These are phyloP conservation scores for Watsonalla cultraria DNA, from an alignment of 2,888 invertebrate species.

Conservation along the genomic window DNA sequence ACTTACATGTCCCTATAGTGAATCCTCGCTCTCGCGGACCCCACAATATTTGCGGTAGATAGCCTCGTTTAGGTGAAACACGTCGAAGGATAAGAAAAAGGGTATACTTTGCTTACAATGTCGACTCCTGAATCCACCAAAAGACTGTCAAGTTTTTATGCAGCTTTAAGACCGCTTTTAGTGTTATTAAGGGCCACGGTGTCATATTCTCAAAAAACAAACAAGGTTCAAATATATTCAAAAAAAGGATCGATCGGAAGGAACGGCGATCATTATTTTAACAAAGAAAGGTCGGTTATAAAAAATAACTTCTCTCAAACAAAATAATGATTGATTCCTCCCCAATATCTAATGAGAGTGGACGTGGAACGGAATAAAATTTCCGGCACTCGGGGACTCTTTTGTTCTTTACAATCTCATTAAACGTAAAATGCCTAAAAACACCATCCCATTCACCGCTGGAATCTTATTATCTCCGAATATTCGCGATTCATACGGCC, in stretches of 20 bases:
- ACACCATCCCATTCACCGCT: constrained; percentile 43
- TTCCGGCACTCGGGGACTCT: constrained; percentile 46
- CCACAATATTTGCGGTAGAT: constrained; percentile 30
- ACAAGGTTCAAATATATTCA: neutral
- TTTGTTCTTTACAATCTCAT: constrained; percentile 64
- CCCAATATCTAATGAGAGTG: constrained; percentile 46
- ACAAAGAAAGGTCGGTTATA: constrained; percentile 2
- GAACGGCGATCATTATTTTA: constrained; percentile 2
- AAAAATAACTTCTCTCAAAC: constrained; percentile 13
- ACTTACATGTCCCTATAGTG: constrained; percentile 22
- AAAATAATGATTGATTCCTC: constrained; percentile 47
- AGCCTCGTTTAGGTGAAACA: constrained; percentile 21
- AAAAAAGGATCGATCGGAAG: neutral
- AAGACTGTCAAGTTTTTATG: neutral
- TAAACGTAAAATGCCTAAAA: constrained; percentile 54
- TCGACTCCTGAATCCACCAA: neutral
- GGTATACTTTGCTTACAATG: neutral
- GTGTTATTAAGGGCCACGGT: no score
- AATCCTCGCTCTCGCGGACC: constrained; percentile 33
- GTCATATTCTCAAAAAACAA: neutral
- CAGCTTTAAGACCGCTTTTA: no score
- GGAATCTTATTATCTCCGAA: constrained; percentile 50
- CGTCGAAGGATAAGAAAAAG: constrained; percentile 13
- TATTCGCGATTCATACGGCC: constrained; percentile 36
- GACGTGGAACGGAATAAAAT: constrained; percentile 49